Evolutionary conservation across 2,888 invertebrate genomes (phyloP).

Genomic region (Drosophila cyrtoloma): DNA sequence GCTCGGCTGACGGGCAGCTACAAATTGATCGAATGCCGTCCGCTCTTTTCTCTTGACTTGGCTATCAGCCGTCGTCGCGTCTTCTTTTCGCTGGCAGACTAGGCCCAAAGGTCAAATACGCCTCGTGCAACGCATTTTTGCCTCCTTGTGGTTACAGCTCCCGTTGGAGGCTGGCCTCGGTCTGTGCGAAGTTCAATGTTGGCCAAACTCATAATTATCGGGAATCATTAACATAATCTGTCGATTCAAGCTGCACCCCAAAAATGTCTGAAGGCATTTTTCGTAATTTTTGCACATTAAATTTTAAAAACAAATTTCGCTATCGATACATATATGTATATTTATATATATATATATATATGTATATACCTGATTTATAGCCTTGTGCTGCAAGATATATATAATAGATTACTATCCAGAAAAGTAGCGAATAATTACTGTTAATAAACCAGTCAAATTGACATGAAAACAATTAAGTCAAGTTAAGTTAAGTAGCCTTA

Average conservation of each 20-base stretch:
- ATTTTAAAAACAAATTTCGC: not conserved
- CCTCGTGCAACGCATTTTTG: slow-evolving; percentile 51
- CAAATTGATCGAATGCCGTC: slow-evolving; percentile 77
- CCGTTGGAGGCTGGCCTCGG: slow-evolving; percentile 46
- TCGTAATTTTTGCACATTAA: slow-evolving; percentile 30
- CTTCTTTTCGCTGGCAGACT: slow-evolving; percentile 14
- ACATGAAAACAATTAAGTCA: not conserved
- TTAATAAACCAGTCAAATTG: not conserved
- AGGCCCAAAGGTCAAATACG: slow-evolving; percentile 74
- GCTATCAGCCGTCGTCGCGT: slow-evolving; percentile 2
- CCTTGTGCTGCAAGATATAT: slow-evolving; percentile 1
- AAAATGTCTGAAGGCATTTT: slow-evolving; percentile 33
- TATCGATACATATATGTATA: not conserved
- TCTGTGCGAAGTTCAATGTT: slow-evolving; percentile 32
- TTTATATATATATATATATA: not conserved
- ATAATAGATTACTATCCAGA: not conserved
- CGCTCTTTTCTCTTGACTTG: not conserved
- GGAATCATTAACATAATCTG: slow-evolving; percentile 73
- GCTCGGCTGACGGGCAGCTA: slow-evolving; percentile 68
- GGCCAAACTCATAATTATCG: slow-evolving; percentile 68
- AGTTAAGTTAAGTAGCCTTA: not conserved
- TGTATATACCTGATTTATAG: not conserved
- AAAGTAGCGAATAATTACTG: not conserved
- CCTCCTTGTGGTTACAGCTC: slow-evolving; percentile 63
- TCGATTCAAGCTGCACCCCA: slow-evolving; percentile 56